These are phyloP conservation scores for Acleris laterana DNA, from an alignment of 2,888 invertebrate species.

Conservation along the genomic window DNA sequence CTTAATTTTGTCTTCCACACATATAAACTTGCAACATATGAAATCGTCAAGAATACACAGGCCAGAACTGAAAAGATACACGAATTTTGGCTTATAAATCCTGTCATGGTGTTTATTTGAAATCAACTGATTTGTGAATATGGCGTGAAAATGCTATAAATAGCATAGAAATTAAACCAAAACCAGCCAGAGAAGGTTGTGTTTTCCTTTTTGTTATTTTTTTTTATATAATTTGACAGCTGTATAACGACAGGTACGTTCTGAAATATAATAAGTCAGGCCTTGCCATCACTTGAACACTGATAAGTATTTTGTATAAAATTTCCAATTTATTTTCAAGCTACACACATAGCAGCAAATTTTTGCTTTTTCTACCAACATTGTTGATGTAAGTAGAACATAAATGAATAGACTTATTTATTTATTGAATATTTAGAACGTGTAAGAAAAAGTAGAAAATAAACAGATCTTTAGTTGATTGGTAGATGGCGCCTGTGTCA, in stretches of 20 bases:
- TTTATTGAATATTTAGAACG: conserved; percentile 5
- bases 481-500: conserved; percentile 62
- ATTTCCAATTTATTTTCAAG: too few species aligned
- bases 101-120: conserved; percentile 35
- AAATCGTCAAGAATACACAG: conserved; percentile 90
- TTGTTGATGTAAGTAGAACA: too few species aligned
- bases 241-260: conserved; percentile 1
- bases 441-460: conserved; percentile 37
- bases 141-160: conserved; percentile 26
- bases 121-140: conserved; percentile 3
- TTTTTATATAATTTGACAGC: conserved; percentile 33
- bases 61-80: conserved; percentile 87
- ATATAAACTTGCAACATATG: conserved; percentile 94
- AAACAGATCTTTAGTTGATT: conserved; percentile 42
- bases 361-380: too few species aligned
- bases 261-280: conserved; percentile 1
- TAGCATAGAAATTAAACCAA: conserved; percentile 31
- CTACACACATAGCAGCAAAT: too few species aligned
- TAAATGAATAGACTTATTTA: too few species aligned
- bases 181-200: conserved; percentile 18
- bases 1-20: conserved; percentile 91
- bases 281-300: background rate
- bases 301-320: too few species aligned
- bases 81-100: conserved; percentile 55
- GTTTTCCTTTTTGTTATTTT: conserved; percentile 28